Base-by-base conservation (phyloP, 2,113 vertebrate species). In the Tragelaphus buxtoni region DNA sequence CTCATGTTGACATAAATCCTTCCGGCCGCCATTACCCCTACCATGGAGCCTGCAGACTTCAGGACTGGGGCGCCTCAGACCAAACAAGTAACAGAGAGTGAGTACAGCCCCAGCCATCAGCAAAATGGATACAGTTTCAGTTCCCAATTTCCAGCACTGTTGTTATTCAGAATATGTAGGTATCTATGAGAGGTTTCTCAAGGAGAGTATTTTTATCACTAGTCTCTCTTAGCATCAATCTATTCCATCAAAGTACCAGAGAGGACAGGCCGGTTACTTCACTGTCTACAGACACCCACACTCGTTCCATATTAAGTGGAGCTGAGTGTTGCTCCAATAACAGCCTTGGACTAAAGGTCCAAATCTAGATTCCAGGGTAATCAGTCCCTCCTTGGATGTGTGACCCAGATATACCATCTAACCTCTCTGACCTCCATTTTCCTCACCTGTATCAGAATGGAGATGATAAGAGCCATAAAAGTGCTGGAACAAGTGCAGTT, bases 211-310 rank as follows among this genome's bases (percentile, higher is more conserved):
- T 42, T 42, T 42, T 42, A 42, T 42, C 42, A 42, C 42, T 26
- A 55, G 35, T 22, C 17, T 84, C 35, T 24, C 58, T 72, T 51
- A 39, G 12, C 51, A 55, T 28, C 7, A 26, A 35, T 22, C 28
- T 47, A 42, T 26, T 17, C 7, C 87, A 79, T 0, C 14, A 32
- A 63, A 42, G 39, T 42, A 9, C 76, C 32, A 76, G 17, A 47
- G 58, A 65, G n/a, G 30, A 81, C 28, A 26, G 16, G 17, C 26
- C 2, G 16, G 22, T 32, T 16, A n/a, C 26, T 22, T 84, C 5
- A 2, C 0, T 11, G 22, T 32, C 28, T 9, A 30, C 3, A 45
- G 9, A 51, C 1, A 13, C 1, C 28, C 9, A 28, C 4, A 16
- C 14, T 56, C 49, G 8, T 1, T 30, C 35, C 56, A 18, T n/a